phyloP scores from a whole-genome alignment of 2,888 invertebrate genomes.

The Tillus elongatus region DNA sequence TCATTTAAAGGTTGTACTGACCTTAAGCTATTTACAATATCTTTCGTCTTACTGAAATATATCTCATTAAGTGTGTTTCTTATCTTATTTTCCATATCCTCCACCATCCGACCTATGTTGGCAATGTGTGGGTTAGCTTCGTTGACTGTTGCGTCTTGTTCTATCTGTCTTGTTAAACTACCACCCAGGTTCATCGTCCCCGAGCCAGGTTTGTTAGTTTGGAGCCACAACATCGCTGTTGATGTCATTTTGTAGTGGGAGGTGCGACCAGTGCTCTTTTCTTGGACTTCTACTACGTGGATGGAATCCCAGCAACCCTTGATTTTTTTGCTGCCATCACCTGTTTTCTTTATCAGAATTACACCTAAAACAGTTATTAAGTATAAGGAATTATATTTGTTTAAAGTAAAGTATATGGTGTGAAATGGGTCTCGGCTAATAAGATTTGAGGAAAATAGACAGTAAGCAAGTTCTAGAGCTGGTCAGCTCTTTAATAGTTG shows the following conservation, averaged over 20 bases:
- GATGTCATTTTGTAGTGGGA: slow-evolving; percentile 99
- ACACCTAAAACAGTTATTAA: slow-evolving; percentile 77
- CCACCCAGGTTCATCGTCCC: slow-evolving; percentile 99
- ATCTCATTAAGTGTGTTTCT: slow-evolving; percentile 96
- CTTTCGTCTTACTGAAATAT: slow-evolving; percentile 98
- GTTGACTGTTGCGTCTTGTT: slow-evolving; percentile 82
- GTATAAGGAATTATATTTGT: slow-evolving; percentile 7
- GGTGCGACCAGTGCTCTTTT: slow-evolving; percentile 85
- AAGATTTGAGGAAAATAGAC: background rate
- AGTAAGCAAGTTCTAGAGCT: background rate
- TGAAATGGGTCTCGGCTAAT: no score
- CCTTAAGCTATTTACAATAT: slow-evolving; percentile 86
- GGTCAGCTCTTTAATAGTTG: no score
- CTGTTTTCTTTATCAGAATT: slow-evolving; percentile 97
- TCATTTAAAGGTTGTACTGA: slow-evolving; percentile 73
- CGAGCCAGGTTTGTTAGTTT: slow-evolving; percentile 92
- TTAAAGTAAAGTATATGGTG: slow-evolving; percentile 2
- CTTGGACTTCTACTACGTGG: slow-evolving; percentile 97
- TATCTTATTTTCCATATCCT: slow-evolving; percentile 99
- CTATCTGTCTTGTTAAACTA: slow-evolving; percentile 93
- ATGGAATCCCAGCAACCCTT: slow-evolving; percentile 99
- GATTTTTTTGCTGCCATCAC: slow-evolving; percentile 96
- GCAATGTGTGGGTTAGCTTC: slow-evolving; percentile 96
- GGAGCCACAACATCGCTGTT: slow-evolving; percentile 98
- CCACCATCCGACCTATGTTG: slow-evolving; percentile 97